Base-by-base conservation (phyloP, 2,888 invertebrate genomes). In the Panzeria rudis region DNA sequence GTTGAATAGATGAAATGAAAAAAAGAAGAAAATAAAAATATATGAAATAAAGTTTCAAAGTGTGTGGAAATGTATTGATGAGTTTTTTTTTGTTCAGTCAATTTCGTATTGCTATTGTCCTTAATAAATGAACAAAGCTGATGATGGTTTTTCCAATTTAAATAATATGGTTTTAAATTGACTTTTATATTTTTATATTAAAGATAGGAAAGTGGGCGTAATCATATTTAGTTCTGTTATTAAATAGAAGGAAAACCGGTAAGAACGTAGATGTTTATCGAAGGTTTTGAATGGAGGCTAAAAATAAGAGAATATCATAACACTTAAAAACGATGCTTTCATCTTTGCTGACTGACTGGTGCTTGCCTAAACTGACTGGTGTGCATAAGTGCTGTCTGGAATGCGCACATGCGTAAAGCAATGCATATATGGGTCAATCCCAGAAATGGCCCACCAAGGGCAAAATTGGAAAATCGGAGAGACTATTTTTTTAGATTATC, bases 121-220 rank as follows among this genome's bases (percentile, higher is more conserved):
- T 20, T 44, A 44, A 64, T 56, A 76, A 44, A 76, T 29, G 75
- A 3, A 1, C 29, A 3, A 20, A 17, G 5, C 13, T 2, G 20
- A 20, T 56, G 25, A 41, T 32, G 50, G 5, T 13, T 41, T 17
- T 52, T 38, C 20, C 75, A 75, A 64, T 75, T 75, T 52, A n/a
- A 64, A 64, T 41, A 64, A 76, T 23, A 62, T 62, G 62, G 25
- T 62, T 35, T 38, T 13, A 41, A 62, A 56, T 56, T 17, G n/a
- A 9, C 8, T 56, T 32, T n/a, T n/a, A n/a, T n/a, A 32, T 56
- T 17, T 56, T 8, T n/a, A 47, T 52, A 13, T 54, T 54, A 25
- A 29, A 54, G 54, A 7, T 9, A 25, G 7, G 15, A 13, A 25
- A 25, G 52, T 23, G 23, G 23, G 13, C 11, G 23, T 52, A 52